Evolutionary conservation across 2,797 vertebrate genomes (phyloP), one percentile per base, ranked within the genome.

Genomic region (Enteromius mattozi): DNA sequence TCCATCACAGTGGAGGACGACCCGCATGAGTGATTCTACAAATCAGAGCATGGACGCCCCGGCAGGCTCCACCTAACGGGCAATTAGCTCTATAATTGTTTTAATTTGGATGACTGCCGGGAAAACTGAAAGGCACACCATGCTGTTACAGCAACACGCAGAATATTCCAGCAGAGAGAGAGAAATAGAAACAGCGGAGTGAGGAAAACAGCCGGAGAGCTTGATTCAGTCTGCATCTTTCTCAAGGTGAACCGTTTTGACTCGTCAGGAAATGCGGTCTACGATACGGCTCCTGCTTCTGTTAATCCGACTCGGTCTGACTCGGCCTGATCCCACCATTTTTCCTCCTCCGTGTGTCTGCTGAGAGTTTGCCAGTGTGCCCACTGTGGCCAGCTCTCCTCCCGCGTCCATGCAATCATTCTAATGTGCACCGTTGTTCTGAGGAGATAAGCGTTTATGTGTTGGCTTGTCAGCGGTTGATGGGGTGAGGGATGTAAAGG

Each of bases 51-150:
- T 70, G 75, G 71, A 83, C 72, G 33, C 84, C 87, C 79, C 68
- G 45, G 78, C 85, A 84, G 84, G 69, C 81, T 84, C 78, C 82
- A 80, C 87, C 87, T 89, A 86, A 87, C 80, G 82, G 85, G 81
- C 87, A 89, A 89, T 89, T 89, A 89, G 81, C 75, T 81, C 82
- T 88, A 86, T 90, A 90, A 90, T 89, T 89, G 88, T 90, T 88
- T 90, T 89, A 87, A 89, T 89, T 89, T 87, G 89, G 86, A 86
- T 81, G 85, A 75, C 85, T 85, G 80, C 87, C 85, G 87, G 54
- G 82, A 85, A 81, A 87, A 51, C 78, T 54, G 74, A 87, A 83
- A 65, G 78, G 77, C 37, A 71, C 82, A 65, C 83, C 70, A 72
- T 76, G 72, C 70, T 77, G 56, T 70, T 69, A 81, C 4, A 69